phyloP scores from a whole-genome alignment of 1,140 invertebrate genomes.

The Steinernema khuongi region DNA sequence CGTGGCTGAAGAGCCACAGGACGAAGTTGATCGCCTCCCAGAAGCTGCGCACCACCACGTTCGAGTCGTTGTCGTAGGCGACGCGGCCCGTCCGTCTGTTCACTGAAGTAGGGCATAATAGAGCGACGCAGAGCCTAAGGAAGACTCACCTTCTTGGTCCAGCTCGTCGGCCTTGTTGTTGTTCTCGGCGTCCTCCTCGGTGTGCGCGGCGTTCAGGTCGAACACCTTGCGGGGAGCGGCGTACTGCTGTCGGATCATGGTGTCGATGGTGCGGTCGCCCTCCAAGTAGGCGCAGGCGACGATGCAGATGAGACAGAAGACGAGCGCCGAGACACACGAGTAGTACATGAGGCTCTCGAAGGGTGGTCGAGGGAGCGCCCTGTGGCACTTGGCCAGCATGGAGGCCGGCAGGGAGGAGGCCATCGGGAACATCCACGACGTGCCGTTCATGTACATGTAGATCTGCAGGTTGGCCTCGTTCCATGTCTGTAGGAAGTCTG shows the following conservation, averaged over 20 bases:
- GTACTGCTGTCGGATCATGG: constrained; percentile 59
- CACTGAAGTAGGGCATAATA: constrained; percentile 6
- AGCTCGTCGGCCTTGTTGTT: constrained; percentile 4
- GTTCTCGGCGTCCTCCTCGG: constrained; percentile 1
- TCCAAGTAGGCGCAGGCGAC: constrained; percentile 70
- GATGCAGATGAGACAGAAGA: constrained; percentile 67
- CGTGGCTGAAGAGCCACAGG: constrained; percentile 13
- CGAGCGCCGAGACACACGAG: constrained; percentile 62
- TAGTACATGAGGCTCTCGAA: constrained; percentile 76
- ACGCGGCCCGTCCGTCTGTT: constrained; percentile 11
- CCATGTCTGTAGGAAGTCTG: constrained; percentile 81
- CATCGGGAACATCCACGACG: constrained; percentile 70
- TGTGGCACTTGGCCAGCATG: constrained; percentile 70
- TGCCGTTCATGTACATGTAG: constrained; percentile 63
- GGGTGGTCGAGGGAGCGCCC: constrained; percentile 70
- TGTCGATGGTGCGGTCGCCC: constrained; percentile 69
- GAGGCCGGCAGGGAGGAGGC: constrained; percentile 74
- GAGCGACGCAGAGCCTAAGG: not conserved
- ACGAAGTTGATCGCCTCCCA: constrained; percentile 12
- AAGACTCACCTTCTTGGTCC: not conserved
- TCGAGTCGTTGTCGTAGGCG: constrained; percentile 12
- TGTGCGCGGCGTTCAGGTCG: constrained; percentile 31
- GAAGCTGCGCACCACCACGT: not conserved
- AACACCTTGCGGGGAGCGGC: constrained; percentile 24
- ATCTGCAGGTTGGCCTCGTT: constrained; percentile 66